Evolutionary conservation across 2,797 vertebrate species (phyloP).

Genomic region (Lindbergichthys nudifrons): DNA sequence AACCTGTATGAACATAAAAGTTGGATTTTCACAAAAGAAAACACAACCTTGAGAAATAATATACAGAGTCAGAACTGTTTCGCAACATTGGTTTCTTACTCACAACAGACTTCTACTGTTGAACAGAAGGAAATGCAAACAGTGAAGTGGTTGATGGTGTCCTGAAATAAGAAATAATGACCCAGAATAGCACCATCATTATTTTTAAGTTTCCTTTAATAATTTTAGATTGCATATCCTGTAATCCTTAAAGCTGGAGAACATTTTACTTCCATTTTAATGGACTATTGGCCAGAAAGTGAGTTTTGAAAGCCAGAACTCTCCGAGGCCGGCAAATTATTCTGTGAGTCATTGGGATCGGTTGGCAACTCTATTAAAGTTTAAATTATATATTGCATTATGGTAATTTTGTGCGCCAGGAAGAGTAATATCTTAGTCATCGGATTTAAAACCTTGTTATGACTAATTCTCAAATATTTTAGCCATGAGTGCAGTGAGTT

Average conservation of each 20-base stretch:
- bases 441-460: constrained; percentile 13
- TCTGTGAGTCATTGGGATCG: constrained; percentile 47
- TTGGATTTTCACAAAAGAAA: background rate
- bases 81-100: constrained; percentile 3
- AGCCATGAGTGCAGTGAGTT: constrained; percentile 19
- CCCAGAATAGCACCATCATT: background rate
- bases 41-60: constrained; percentile 11
- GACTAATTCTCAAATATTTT: constrained; percentile 37
- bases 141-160: constrained; percentile 2
- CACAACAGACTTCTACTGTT: background rate
- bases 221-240: background rate
- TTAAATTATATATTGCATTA: constrained; percentile 5
- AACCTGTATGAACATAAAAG: constrained; percentile 4
- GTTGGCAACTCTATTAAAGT: constrained; percentile 30
- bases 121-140: constrained; percentile 4
- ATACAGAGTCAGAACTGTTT: constrained; percentile 10
- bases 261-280: constrained; percentile 15
- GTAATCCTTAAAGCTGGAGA: background rate
- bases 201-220: background rate
- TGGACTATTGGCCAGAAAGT: constrained; percentile 3
- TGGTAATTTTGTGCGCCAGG: constrained; percentile 7
- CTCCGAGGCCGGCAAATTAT: constrained; percentile 15
- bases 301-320: constrained; percentile 23
- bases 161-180: constrained; percentile 17
- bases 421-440: constrained; percentile 46